These are phyloP conservation scores for Cremastinae sp. DNA, from an alignment of 2,888 invertebrate genomes.

Conservation along the genomic window DNA sequence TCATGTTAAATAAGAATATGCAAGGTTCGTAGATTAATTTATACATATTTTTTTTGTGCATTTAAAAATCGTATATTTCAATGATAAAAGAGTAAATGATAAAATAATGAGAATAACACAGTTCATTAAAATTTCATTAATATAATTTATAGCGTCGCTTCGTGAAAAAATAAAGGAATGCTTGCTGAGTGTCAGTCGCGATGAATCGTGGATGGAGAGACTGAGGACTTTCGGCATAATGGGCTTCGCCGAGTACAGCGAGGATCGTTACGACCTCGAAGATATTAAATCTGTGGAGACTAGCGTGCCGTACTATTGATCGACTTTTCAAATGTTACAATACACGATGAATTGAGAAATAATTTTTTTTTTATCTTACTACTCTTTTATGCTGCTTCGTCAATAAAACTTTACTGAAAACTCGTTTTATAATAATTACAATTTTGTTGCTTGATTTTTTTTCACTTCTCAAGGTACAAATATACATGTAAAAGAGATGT, in stretches of 20 bases:
- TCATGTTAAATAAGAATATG: constrained; percentile 83
- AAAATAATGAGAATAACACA: too few relatives aligned
- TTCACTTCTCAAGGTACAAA: too few relatives aligned
- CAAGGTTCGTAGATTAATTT: constrained; percentile 80
- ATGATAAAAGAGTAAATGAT: too few relatives aligned
- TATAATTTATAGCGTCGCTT: constrained; percentile 55
- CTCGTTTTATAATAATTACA: neutral
- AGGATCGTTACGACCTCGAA: constrained; percentile 63
- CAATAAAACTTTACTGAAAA: neutral
- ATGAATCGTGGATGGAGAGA: constrained; percentile 69
- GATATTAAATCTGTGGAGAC: constrained; percentile 68
- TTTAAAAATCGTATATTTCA: too few relatives aligned
- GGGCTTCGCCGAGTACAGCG: constrained; percentile 70
- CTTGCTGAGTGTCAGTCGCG: constrained; percentile 64
- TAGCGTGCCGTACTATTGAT: constrained; percentile 71
- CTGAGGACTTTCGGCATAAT: constrained; percentile 68
- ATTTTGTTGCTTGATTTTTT: too few relatives aligned
- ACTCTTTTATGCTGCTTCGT: too few relatives aligned
- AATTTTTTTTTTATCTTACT: neutral
- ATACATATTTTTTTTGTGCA: too few relatives aligned
- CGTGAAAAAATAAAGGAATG: constrained; percentile 67
- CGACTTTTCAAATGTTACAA: neutral
- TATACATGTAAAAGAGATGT: too few relatives aligned
- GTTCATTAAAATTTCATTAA: too few relatives aligned
- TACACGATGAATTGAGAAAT: neutral